Evolutionary conservation across 2,888 invertebrate species (phyloP), one percentile per base, ranked within the genome.

Genomic region (Synergus japonicus): DNA sequence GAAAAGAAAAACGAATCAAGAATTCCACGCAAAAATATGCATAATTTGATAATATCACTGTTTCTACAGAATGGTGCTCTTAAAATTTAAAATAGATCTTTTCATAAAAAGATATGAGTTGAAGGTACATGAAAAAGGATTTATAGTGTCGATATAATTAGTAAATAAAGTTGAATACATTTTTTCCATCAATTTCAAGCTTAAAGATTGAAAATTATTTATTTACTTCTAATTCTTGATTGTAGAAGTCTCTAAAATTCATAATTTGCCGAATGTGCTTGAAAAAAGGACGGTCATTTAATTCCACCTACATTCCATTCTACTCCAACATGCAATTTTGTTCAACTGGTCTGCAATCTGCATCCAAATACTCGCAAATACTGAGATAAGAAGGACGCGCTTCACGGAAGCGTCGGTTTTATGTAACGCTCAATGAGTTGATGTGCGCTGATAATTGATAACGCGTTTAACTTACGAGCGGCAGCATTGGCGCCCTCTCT

Each of bases 371-470:
- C 46, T 46, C 46, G 1, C 46, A 46, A 37, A 37, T 37, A 37
- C 37, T 37, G 37, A 37, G 37, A 12, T 46, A 46, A 46, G 12
- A 13, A 46, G 46, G 12, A 13, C 13, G 46, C 46, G 78, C 64
- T 49, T 54, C 22, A 77, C 81, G 83, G 82, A 80, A 82, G 78
- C 76, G 76, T 41, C 58, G 78, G 63, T 80, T 78, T 78, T 76
- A 81, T 76, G 82, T 81, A 78, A 82, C 81, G 69, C 82, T 82
- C 83, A 85, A 87, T 83, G 84, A 85, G 82, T 81, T 73, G 65
- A 76, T 76, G 76, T 76, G 79, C 54, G 65, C 76, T 76, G 79
- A 76, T 79, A 79, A 79, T 79, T 79, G 79, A 79, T 79, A 79
- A 79, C 76, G 76, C 79, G 76, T 29, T 66, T 76, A 76, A 79